These are phyloP conservation scores for Hyphantria cunea DNA, from an alignment of 1,140 invertebrate genomes.

Conservation along the genomic window DNA sequence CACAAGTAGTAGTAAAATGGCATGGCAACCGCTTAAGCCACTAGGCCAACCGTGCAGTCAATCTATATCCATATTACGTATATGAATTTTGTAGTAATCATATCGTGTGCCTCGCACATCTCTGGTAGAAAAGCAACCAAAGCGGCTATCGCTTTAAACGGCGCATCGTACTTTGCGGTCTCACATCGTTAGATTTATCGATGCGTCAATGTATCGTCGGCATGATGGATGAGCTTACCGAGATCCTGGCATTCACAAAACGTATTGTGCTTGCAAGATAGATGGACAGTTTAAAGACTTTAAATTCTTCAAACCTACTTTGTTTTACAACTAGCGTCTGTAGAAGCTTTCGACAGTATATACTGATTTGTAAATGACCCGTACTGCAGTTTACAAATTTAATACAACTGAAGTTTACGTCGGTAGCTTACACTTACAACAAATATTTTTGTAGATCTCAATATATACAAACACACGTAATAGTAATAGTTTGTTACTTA, in stretches of 20 bases:
- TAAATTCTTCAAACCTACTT: conserved; percentile 3
- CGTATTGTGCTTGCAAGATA: conserved; percentile 21
- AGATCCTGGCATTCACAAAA: conserved; percentile 17
- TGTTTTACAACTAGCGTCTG: conserved; percentile 8
- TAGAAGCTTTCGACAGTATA: background rate
- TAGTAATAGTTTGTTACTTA: too few relatives aligned
- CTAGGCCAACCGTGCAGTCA: too few relatives aligned
- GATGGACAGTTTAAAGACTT: conserved; percentile 22
- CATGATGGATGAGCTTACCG: conserved; percentile 22
- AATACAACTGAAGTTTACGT: too few relatives aligned
- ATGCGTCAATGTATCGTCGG: conserved; percentile 13
- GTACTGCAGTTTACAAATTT: background rate
- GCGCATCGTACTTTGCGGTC: conserved; percentile 16
- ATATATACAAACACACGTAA: too few relatives aligned
- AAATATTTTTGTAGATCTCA: too few relatives aligned
- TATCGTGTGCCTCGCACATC: too few relatives aligned
- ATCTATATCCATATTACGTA: too few relatives aligned
- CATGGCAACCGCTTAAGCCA: too few relatives aligned
- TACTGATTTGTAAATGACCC: background rate
- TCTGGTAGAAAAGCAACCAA: background rate
- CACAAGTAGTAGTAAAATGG: too few relatives aligned
- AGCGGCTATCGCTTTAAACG: background rate
- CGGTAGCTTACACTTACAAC: too few relatives aligned
- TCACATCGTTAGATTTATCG: conserved; percentile 20
- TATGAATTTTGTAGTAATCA: too few relatives aligned